phyloP scores from a whole-genome alignment of 1,140 invertebrate species.

The Papilio xuthus region DNA sequence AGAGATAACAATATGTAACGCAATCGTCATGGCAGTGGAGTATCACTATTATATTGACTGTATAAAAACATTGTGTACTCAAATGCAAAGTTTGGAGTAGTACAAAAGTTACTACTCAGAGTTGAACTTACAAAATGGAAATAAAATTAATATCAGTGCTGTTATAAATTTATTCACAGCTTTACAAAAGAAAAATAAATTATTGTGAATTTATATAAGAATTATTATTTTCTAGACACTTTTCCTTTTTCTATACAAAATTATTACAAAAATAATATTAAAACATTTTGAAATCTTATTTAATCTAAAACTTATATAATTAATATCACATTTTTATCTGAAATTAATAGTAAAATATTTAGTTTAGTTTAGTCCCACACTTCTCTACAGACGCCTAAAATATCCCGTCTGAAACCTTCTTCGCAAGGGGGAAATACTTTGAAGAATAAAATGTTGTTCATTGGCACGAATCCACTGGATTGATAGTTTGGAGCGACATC shows the following conservation, averaged over 20 bases:
- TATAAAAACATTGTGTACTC: not conserved
- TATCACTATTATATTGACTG: not conserved
- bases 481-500: constrained; percentile 50
- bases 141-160: constrained; percentile 2
- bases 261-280: not conserved
- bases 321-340: constrained; percentile 54
- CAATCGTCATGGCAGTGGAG: not conserved
- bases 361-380: constrained; percentile 60
- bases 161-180: constrained; percentile 5
- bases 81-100: constrained; percentile 11
- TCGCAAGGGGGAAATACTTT: constrained; percentile 57
- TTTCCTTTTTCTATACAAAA: constrained; percentile 18
- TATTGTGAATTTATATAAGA: not conserved
- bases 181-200: constrained; percentile 16
- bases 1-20: not conserved
- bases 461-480: constrained; percentile 58
- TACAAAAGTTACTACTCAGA: not conserved
- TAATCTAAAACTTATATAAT: constrained; percentile 44
- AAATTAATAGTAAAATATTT: not conserved
- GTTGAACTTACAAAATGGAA: not conserved
- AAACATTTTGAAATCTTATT: not conserved
- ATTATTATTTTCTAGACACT: constrained; percentile 11
- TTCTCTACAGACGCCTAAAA: constrained; percentile 66
- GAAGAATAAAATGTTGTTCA: constrained; percentile 62
- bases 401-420: constrained; percentile 63